These are phyloP conservation scores for Helicoverpa assulta DNA, from an alignment of 2,888 invertebrate species.

Conservation along the genomic window DNA sequence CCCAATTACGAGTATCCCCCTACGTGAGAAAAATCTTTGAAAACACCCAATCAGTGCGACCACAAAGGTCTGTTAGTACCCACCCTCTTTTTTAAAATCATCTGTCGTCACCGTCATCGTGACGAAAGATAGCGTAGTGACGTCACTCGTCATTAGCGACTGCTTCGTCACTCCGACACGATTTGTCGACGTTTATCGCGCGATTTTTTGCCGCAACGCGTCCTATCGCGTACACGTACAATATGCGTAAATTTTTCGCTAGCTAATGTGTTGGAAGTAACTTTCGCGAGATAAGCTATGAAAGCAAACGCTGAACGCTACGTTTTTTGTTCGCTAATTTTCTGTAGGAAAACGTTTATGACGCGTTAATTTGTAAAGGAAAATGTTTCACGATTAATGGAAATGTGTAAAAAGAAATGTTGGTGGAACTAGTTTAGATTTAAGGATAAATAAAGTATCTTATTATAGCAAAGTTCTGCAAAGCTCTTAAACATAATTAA, in stretches of 20 bases:
- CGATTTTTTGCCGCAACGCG: slow-evolving; percentile 81
- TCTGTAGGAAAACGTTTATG: slow-evolving; percentile 58
- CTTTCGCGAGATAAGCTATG: slow-evolving; percentile 83
- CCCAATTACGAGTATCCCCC: slow-evolving; percentile 86
- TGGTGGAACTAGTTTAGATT: no score
- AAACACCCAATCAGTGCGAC: slow-evolving; percentile 80
- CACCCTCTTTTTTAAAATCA: slow-evolving; percentile 76
- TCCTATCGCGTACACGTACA: slow-evolving; percentile 84
- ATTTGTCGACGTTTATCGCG: slow-evolving; percentile 89
- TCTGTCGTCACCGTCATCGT: slow-evolving; percentile 78
- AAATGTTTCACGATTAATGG: slow-evolving; percentile 19
- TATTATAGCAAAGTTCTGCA: background rate
- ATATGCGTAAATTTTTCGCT: slow-evolving; percentile 85
- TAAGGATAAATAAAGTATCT: background rate
- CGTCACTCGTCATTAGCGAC: slow-evolving; percentile 89
- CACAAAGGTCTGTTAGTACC: slow-evolving; percentile 76
- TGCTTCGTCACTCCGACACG: slow-evolving; percentile 85
- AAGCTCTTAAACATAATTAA: slow-evolving; percentile 7
- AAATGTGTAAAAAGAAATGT: slow-evolving; percentile 3
- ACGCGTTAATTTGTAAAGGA: slow-evolving; percentile 56
- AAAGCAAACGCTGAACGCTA: slow-evolving; percentile 78
- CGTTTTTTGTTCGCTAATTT: slow-evolving; percentile 72
- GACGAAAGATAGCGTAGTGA: slow-evolving; percentile 80
- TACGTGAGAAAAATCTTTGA: slow-evolving; percentile 87
- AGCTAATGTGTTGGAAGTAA: slow-evolving; percentile 87